Evolutionary conservation across 2,888 invertebrate genomes (phyloP), one percentile per base, ranked within the genome.

Genomic region (Dascillus cervinus): DNA sequence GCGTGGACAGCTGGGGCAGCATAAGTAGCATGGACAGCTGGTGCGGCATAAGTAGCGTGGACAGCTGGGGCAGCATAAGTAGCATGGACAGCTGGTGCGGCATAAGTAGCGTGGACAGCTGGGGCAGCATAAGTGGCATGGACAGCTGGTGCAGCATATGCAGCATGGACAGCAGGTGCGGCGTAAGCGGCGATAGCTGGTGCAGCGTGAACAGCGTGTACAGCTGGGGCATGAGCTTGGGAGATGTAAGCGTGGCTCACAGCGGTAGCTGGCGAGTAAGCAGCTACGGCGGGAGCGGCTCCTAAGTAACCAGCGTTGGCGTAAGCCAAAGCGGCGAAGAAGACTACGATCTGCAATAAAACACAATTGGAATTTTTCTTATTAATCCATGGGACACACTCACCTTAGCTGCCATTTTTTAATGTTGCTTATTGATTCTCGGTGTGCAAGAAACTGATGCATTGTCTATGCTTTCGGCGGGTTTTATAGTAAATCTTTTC

Each of bases 151-250:
- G 52, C 48, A 6, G 49, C 49, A 33, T 53, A 51, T 4, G 50
- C 47, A 17, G 64, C 64, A 40, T 66, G 69, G 13, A 67, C 58
- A 22, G 57, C 52, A 25, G 52, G 63, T 25, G 64, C 55, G 10
- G 77, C 56, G 48, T 70, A 56, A 42, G 79, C 79, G 33, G 78
- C 79, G 54, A 70, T 71, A 52, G 72, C 75, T 43, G 71, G 66
- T 49, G 76, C 72, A 62, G 75, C 69, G 50, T 70, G 65, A 56
- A 75, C 70, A 55, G 71, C 64, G n/a, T n/a, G n/a, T n/a, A n/a
- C n/a, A n/a, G 62, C 58, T 43, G 65, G 65, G 24, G 62, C 55
- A 50, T 41, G 37, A 32, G 52, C 50, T 35, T 62, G 59, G 20
- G 64, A 58, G 13, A 43, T 43, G 49, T 47, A 45, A 26, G 55